These are phyloP conservation scores for Enteromius anoplus DNA, from an alignment of 2,797 vertebrate species.

Conservation along the genomic window DNA sequence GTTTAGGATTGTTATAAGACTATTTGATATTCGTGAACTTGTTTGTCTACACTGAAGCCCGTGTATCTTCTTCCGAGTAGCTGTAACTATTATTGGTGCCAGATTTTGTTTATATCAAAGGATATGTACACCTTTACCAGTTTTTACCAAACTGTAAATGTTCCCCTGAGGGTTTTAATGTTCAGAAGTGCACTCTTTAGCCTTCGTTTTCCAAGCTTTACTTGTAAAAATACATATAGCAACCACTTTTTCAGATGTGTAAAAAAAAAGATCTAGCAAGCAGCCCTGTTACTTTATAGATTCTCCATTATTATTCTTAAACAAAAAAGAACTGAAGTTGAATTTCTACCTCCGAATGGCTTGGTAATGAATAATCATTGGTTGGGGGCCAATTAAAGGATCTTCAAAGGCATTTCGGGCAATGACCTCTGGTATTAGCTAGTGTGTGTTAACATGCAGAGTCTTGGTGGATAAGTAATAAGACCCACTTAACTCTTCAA, in stretches of 20 bases:
- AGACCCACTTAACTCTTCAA: constrained; percentile 83
- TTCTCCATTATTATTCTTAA: background rate
- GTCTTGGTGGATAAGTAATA: constrained; percentile 80
- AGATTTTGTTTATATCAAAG: background rate
- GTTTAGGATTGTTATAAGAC: background rate
- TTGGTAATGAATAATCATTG: constrained; percentile 84
- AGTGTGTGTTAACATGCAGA: constrained; percentile 64
- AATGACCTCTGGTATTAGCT: constrained; percentile 74
- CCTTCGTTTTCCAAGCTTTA: background rate
- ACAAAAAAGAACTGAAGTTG: constrained; percentile 33
- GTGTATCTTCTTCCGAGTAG: background rate
- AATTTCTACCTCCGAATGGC: constrained; percentile 35
- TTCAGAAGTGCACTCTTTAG: background rate
- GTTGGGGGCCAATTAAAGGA: constrained; percentile 88
- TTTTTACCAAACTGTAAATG: background rate
- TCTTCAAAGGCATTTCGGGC: constrained; percentile 83
- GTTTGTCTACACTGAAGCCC: background rate
- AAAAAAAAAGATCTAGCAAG: background rate
- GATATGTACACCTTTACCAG: background rate
- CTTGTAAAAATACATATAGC: background rate
- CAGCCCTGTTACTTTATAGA: background rate
- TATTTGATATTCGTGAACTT: constrained; percentile 1
- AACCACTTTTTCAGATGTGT: background rate
- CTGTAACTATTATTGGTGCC: background rate
- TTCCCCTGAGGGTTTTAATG: background rate